Base-by-base conservation (phyloP, 2,113 vertebrate genomes). In the Monarcha castaneiventris region DNA sequence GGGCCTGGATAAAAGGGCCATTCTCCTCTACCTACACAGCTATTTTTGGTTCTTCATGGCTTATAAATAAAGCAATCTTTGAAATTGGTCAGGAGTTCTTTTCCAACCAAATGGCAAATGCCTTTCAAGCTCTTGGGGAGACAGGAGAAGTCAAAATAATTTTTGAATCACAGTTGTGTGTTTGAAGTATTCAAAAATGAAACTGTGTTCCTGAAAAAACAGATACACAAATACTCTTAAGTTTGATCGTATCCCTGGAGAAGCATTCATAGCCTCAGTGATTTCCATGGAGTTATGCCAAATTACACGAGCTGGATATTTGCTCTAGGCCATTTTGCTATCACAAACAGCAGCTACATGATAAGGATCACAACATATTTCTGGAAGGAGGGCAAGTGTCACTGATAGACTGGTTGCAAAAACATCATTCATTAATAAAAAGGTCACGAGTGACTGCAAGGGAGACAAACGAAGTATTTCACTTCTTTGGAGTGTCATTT, bases 361-460 rank as follows among this genome's bases (percentile, higher is more conserved):
- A 87, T 94, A 94, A 90, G 90, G 43, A 93, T 93, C 76, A 90
- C 25, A 26, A 14, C 10, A 14, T 74, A 32, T 62, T 96, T 94
- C 63, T 78, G 68, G 64, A 61, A 92, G 68, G 44, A 72, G 90
- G 44, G 73, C 73, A 69, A 77, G 43, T 74, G 48, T 59, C 68
- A 56, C 75, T 54, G 75, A 52, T 27, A 69, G 55, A 51, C 67
- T 63, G 25, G 15, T n/a, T 77, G 30, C 51, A 74, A 74, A 83
- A 93, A 55, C 18, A 0, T 48, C 63, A 87, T 33, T 86, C 32
- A n/a, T 77, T 77, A 80, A 86, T 90, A 32, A 93, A 73, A 90
- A 62, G 32, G 71, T 89, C 51, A 35, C 0, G 0, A 93, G 79
- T 41, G 43, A 59, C 61, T 52, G n/a, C 52, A 67, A 67, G 49